Base-by-base conservation (phyloP, 2,797 vertebrate genomes). In the Notoglanidium macrostoma region DNA sequence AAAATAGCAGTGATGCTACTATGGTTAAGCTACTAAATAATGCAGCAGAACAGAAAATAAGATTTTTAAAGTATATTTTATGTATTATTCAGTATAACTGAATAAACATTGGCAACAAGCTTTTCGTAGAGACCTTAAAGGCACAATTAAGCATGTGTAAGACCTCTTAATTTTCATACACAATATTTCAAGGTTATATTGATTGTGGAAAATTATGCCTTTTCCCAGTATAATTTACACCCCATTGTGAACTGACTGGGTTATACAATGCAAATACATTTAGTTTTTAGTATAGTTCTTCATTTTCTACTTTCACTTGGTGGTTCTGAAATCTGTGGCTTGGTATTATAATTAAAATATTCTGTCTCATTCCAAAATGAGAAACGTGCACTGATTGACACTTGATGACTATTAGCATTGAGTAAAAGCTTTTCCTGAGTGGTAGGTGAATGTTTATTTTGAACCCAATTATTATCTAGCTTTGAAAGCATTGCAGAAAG, bases 361-460 rank as follows among this genome's bases (percentile, higher is more conserved):
- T 83, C 70, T 15, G 61, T 61, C 68, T 76, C 59, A 26, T 72
- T 80, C 32, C 21, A 57, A 68, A 78, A 81, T 51, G 14, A 74
- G 46, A 67, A 76, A 84, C 54, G 17, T 77, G 26, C n/a, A 68
- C 40, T 29, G n/a, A 54, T 70, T 70, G 51, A 55, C 72, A 73
- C 68, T 84, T 78, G 72, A 87, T 78, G 63, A 59, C 44, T 59
- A 44, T 80, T n/a, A 61, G 65, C 7, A n/a, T 61, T 73, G 65
- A 85, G 44, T 80, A 74, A 65, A 88, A 65, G 74, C 76, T 81
- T 72, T 14, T 6, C 55, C 49, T 55, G 77, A 73, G 67, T 73
- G 83, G 67, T 82, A 57, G 72, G 77, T 87, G 88, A 90, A 86
- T 86, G 73, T 89, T 87, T 83, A 89, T 80, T 87, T 85, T 85